Percentiles rank a stretch among this genome's conserved stretches.
Conservation (phyloP, 2,888 invertebrate species). For the Lacanobia wlatinum region DNA sequence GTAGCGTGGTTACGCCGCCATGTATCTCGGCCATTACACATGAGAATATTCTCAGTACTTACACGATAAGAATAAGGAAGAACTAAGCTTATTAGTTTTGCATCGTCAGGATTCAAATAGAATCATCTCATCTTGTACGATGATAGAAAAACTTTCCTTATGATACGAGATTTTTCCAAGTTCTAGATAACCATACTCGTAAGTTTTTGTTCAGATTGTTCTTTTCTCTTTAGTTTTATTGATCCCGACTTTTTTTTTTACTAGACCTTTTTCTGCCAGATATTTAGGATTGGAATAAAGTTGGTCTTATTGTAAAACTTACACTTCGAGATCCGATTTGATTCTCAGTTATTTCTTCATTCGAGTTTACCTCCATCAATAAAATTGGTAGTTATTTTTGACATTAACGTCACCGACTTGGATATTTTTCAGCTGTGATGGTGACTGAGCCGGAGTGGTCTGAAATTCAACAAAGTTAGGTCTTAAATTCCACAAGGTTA, state of each 20-base stretch:
- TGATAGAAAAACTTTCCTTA: constrained; percentile 17
- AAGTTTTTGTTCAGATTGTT: constrained; percentile 8
- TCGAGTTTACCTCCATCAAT: not conserved
- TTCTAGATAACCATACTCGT: not conserved
- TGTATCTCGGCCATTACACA: too few species aligned
- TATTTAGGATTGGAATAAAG: not conserved
- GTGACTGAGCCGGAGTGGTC: not conserved
- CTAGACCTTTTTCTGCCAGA: not conserved
- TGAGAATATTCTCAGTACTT: too few species aligned
- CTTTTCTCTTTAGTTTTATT: constrained; percentile 14
- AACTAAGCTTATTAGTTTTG: constrained; percentile 4
- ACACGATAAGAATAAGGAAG: not conserved
- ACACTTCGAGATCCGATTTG: not conserved
- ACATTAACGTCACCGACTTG: not conserved
- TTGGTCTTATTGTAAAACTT: not conserved
- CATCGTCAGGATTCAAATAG: not conserved
- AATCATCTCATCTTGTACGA: not conserved
- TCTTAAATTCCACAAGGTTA: too few species aligned
- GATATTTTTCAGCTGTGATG: not conserved
- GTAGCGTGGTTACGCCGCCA: too few species aligned
- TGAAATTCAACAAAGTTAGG: too few species aligned
- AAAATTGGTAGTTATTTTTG: not conserved
- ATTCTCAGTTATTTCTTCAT: not conserved
- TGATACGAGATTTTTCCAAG: constrained; percentile 4
- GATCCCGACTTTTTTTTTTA: not conserved